Percentiles rank a stretch among this genome's conserved stretches.
Evolutionary conservation across 2,113 vertebrate genomes (phyloP).

Genomic region (Lamprotornis superbus): DNA sequence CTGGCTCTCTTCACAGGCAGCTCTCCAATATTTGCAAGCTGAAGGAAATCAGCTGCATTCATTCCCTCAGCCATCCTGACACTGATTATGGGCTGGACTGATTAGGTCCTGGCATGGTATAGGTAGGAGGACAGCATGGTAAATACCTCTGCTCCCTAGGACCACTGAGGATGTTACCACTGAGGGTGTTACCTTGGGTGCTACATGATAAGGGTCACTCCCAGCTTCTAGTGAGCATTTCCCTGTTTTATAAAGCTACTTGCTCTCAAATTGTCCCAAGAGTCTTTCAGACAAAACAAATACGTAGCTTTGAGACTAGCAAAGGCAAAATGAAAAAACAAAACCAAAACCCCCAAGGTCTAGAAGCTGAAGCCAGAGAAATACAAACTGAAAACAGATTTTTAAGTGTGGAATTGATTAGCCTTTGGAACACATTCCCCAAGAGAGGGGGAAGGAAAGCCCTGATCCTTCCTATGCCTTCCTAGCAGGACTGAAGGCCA

Average conservation of each 20-base stretch:
- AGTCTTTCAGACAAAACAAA: background rate
- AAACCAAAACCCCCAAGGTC: background rate
- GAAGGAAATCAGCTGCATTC: background rate
- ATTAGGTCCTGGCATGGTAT: background rate
- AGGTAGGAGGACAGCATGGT: background rate
- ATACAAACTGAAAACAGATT: constrained; percentile 49
- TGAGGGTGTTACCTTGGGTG: background rate
- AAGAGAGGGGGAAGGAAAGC: background rate
- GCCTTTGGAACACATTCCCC: background rate
- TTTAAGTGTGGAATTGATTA: constrained; percentile 52
- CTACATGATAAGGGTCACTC: background rate
- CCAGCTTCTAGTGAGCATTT: background rate
- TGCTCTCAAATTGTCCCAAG: background rate
- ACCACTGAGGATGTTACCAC: background rate
- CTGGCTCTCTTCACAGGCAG: background rate
- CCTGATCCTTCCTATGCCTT: background rate
- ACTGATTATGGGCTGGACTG: background rate
- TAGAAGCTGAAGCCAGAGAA: constrained; percentile 34
- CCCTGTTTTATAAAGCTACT: background rate
- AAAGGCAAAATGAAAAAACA: background rate
- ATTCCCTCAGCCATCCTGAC: background rate
- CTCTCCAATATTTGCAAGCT: background rate
- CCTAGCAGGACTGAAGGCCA: background rate
- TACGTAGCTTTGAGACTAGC: background rate
- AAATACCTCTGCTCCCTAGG: background rate